Evolutionary conservation across 2,888 invertebrate species (phyloP).

Genomic region (Augiades crinisus): DNA sequence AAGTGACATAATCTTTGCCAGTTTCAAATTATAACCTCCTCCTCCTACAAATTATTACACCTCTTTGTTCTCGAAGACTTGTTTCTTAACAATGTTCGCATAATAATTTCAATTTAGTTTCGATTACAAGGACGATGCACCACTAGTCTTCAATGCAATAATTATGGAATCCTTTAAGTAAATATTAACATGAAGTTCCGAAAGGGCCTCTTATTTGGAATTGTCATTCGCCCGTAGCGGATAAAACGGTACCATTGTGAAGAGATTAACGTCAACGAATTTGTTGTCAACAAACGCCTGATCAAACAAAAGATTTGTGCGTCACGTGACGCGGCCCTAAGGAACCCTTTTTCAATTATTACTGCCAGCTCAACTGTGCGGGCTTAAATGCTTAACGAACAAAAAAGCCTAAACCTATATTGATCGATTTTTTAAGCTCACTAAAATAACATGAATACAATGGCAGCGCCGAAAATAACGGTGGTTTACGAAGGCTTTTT

Average conservation of each 20-base stretch:
- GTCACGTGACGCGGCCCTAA: slow-evolving; percentile 50
- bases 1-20: no score
- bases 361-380: slow-evolving; percentile 50
- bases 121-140: no score
- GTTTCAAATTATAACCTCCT: no score
- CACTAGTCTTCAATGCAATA: slow-evolving; percentile 46
- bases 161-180: slow-evolving; percentile 59
- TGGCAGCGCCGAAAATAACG: slow-evolving; percentile 32
- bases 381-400: slow-evolving; percentile 55
- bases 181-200: slow-evolving; percentile 60
- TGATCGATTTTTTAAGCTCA: not conserved
- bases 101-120: not conserved
- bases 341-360: slow-evolving; percentile 63
- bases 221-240: slow-evolving; percentile 53
- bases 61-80: no score
- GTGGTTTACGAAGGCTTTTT: no score
- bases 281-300: slow-evolving; percentile 78
- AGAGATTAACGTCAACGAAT: slow-evolving; percentile 78
- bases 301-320: slow-evolving; percentile 75
- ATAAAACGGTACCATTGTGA: slow-evolving; percentile 73
- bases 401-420: slow-evolving; percentile 19
- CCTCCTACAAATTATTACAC: no score
- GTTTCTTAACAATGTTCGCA: no score
- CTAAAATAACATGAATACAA: not conserved
- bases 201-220: slow-evolving; percentile 57